Evolutionary conservation across 1,140 invertebrate genomes (phyloP).

Genomic region (Paramacrobiotus metropolitanus): DNA sequence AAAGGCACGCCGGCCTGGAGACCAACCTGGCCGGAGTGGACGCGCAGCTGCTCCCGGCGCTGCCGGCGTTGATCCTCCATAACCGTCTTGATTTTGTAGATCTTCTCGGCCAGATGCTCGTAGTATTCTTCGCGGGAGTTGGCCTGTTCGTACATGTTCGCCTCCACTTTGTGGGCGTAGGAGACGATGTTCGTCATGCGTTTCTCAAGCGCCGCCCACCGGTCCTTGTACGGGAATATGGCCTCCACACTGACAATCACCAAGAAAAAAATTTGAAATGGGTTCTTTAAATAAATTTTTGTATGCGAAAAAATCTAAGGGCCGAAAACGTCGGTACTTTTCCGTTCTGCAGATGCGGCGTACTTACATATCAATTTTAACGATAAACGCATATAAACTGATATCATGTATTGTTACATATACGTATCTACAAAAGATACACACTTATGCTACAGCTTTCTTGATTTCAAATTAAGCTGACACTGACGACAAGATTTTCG

Average conservation of each 20-base stretch:
- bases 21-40: no score
- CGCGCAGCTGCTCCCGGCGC: no score
- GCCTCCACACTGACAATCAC: constrained; percentile 62
- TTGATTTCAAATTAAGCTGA: no score
- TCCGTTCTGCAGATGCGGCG: no score
- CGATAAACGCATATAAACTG: no score
- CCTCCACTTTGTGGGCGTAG: constrained; percentile 95
- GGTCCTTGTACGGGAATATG: constrained; percentile 90
- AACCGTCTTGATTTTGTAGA: constrained; percentile 99
- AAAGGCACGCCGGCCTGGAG: no score
- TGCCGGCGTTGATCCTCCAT: constrained; percentile 53
- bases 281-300: no score
- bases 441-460: neutral
- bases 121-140: constrained; percentile 93
- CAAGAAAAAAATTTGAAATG: constrained; percentile 13
- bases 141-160: constrained; percentile 97
- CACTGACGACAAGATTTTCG: no score
- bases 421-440: constrained; percentile 9
- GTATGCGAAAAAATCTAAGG: no score
- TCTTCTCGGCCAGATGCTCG: constrained; percentile 90
- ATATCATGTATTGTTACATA: no score
- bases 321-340: no score
- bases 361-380: no score
- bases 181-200: constrained; percentile 90
- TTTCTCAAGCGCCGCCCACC: constrained; percentile 69